Percentiles rank a stretch among this genome's conserved stretches.
Conservation (phyloP, 2,888 invertebrate genomes). For the Cremastinae sp. region DNA sequence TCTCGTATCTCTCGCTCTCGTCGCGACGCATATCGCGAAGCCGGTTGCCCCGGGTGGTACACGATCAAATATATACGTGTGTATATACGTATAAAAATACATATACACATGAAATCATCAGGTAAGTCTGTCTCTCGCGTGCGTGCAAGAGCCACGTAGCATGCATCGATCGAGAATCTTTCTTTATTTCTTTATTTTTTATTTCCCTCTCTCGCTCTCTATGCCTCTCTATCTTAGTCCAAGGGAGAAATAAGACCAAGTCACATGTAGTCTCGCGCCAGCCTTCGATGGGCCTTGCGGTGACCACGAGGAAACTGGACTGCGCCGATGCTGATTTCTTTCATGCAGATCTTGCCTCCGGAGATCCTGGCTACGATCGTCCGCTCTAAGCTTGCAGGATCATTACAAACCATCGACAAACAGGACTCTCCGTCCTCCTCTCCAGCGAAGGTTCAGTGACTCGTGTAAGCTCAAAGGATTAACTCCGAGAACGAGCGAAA, state of each 20-base stretch:
- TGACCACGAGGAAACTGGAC: slow-evolving; percentile 58
- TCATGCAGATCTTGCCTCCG: slow-evolving; percentile 51
- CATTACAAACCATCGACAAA: slow-evolving; percentile 34
- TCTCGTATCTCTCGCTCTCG: slow-evolving; percentile 50
- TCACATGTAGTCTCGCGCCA: slow-evolving; percentile 33
- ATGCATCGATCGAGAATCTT: slow-evolving; percentile 33
- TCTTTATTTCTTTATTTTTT: too few relatives aligned
- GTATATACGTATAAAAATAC: slow-evolving; percentile 5
- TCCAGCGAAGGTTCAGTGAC: slow-evolving; percentile 43
- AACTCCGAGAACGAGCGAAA: not conserved
- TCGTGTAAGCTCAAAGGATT: slow-evolving; percentile 2
- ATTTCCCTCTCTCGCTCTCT: not conserved
- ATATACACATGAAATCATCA: slow-evolving; percentile 13
- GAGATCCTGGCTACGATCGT: slow-evolving; percentile 32
- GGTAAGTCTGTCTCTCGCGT: slow-evolving; percentile 61
- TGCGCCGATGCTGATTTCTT: slow-evolving; percentile 20
- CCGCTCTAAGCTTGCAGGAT: slow-evolving; percentile 47
- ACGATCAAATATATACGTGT: slow-evolving; percentile 31
- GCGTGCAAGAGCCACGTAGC: slow-evolving; percentile 63
- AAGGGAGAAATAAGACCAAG: slow-evolving; percentile 57
- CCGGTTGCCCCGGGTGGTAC: slow-evolving; percentile 70
- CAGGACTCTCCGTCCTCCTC: slow-evolving; percentile 27
- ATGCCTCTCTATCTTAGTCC: slow-evolving; percentile 16
- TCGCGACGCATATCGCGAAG: slow-evolving; percentile 72
- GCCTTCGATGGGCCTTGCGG: slow-evolving; percentile 61